Base-by-base conservation (phyloP, 2,888 invertebrate genomes). In the Eutolmus rufibarbis region DNA sequence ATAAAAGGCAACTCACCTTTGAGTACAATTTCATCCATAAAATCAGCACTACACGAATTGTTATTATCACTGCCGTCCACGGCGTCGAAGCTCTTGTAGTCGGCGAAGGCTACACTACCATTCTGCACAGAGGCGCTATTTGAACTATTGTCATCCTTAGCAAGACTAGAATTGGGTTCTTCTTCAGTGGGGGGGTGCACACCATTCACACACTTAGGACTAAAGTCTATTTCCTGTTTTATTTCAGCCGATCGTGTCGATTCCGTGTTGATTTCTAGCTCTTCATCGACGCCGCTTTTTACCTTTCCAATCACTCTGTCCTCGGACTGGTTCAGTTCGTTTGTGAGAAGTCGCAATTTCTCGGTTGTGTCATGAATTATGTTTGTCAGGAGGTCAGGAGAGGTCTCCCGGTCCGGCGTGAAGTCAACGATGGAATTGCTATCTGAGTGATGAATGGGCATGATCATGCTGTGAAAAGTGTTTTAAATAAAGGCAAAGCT, bases 391-490 rank as follows among this genome's bases (percentile, higher is more conserved):
- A 91, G 89, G 81, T 91, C 91, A 8, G 91, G 90, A 2, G 90
- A 90, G 77, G 90, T 90, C 87, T 90, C 90, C 37, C 78, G 66
- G 77, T 92, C 91, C 5, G 91, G 91, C 78, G 91, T 90, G 76
- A 91, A 91, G 88, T 92, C 92, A 81, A 91, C 91, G 90, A 92
- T 91, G 12, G 92, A 92, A 89, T 91, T 92, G 88, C 91, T 91
- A 89, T 91, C 91, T 9, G 91, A 91, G 90, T 88, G 89, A 87
- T 91, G 92, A 74, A 91, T 89, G 82, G 89, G 90, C 88, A 91
- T 91, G 82, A 91, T 91, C 88, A 91, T 89, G 89, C 92, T 92
- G 85, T 19, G 89, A 89, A 23, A 31, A 86, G 3, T 86, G n/a
- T 31, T 82, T 31, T n/a, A 23, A 43, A 37, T 74, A 51, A 37